These are phyloP conservation scores for Amblyteles armatorius DNA, from an alignment of 2,888 invertebrate genomes.

Conservation along the genomic window DNA sequence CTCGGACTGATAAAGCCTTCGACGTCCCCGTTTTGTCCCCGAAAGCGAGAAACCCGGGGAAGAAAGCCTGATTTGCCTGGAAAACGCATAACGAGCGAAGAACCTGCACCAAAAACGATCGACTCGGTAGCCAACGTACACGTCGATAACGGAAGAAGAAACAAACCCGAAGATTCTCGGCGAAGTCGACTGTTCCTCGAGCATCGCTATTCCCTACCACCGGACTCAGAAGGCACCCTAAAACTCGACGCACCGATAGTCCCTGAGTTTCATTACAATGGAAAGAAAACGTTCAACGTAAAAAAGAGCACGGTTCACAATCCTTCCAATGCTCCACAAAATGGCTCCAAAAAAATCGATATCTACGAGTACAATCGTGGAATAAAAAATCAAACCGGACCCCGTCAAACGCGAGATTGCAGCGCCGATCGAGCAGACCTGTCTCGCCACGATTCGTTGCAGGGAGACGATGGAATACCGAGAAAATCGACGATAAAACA, in stretches of 20 bases:
- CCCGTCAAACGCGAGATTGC: not conserved
- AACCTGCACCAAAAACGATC: not conserved
- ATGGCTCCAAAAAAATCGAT: not conserved
- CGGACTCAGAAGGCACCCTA: not conserved
- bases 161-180: not conserved
- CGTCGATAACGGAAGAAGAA: not conserved
- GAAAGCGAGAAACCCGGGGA: not conserved
- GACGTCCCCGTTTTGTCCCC: not conserved
- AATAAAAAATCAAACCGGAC: conserved; percentile 1
- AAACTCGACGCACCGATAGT: not conserved
- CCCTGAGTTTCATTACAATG: not conserved
- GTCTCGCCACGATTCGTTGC: not conserved
- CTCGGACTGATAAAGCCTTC: conserved; percentile 68
- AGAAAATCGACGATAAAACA: not conserved
- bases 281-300: no score
- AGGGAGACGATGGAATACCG: not conserved
- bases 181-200: not conserved
- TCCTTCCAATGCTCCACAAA: conserved; percentile 7
- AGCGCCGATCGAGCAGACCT: not conserved
- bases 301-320: conserved; percentile 17
- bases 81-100: not conserved
- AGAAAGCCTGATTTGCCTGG: conserved; percentile 3
- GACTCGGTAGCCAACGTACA: not conserved
- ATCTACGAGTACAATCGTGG: not conserved
- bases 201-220: conserved; percentile 15